phyloP scores from a whole-genome alignment of 2,888 invertebrate species.

The Ormyrus thymus region DNA sequence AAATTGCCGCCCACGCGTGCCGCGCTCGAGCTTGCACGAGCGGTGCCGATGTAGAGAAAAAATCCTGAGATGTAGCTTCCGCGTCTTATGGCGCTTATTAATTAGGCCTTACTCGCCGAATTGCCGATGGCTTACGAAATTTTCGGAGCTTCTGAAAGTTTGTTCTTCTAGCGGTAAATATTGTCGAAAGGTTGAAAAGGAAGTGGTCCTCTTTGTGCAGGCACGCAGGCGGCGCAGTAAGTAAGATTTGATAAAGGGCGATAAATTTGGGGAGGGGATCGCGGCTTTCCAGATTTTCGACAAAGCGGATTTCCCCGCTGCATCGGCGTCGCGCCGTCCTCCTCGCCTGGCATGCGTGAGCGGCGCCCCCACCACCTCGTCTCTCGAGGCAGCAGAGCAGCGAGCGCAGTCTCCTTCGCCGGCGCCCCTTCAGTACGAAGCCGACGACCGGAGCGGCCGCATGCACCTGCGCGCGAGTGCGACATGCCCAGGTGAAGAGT shows the following conservation, averaged over 20 bases:
- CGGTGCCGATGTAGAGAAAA: background rate
- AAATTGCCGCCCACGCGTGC: background rate
- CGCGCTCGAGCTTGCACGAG: background rate
- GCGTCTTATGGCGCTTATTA: background rate
- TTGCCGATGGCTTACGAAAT: too few species aligned
- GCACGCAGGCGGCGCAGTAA: too few species aligned
- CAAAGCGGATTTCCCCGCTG: slow-evolving; percentile 11
- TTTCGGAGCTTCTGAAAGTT: too few species aligned
- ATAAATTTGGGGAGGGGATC: background rate
- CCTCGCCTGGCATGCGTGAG: background rate
- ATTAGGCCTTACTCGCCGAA: too few species aligned
- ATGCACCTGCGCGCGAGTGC: slow-evolving; percentile 57
- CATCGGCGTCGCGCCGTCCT: background rate
- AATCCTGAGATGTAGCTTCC: background rate
- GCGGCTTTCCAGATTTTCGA: background rate
- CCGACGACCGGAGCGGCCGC: slow-evolving; percentile 69
- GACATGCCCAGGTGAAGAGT: too few species aligned
- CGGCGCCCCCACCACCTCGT: too few species aligned
- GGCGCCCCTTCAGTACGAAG: slow-evolving; percentile 69
- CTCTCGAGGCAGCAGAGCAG: too few species aligned
- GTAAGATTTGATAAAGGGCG: too few species aligned
- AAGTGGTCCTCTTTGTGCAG: too few species aligned
- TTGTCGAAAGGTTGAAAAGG: too few species aligned
- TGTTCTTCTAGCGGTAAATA: too few species aligned
- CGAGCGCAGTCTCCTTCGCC: slow-evolving; percentile 64